Base-by-base conservation (phyloP, 2,797 vertebrate genomes). In the Presbytis comata region DNA sequence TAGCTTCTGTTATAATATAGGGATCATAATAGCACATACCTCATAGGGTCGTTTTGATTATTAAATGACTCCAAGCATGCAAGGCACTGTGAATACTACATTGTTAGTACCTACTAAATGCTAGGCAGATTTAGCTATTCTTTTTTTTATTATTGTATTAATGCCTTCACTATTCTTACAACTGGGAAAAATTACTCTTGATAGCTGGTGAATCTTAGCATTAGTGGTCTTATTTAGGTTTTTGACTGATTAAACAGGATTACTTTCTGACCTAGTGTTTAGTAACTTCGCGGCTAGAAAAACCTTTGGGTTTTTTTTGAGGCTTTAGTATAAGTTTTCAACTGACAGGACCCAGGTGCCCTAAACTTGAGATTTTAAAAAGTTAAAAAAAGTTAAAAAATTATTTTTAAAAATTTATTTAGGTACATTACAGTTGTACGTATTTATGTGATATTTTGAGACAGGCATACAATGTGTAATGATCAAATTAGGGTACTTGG, bases 161-260 rank as follows among this genome's bases (percentile, higher is more conserved):
- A 41, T 61, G 33, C n/a, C 55, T 76, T 90, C 16, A 21, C 24
- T 96, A 16, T 48, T 89, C 67, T 93, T 57, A 21, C 74, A 82
- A 85, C 67, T 95, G 80, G 75, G 72, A 80, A 89, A 67, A 96
- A 70, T 82, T 83, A 53, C 39, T 55, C 6, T 93, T 75, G 53
- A 91, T 55, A 92, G 59, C 78, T 91, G 78, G 17, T 41, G 41
- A 92, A 28, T 72, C 50, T 82, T 90, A 89, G 53, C 93, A 67
- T 96, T 79, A 50, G 26, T 28, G 36, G 50, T 93, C 96, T 93
- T 81, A 87, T 95, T 89, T 92, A 80, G 50, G 82, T 75, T 92
- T 95, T 79, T 89, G 80, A 53, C 85, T 46, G 55, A 75, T 59
- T 89, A 76, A 90, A 50, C 6, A 79, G 55, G 30, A 92, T 92